Conservation (phyloP, 2,113 vertebrate genomes). For the Rafetus swinhoei region DNA sequence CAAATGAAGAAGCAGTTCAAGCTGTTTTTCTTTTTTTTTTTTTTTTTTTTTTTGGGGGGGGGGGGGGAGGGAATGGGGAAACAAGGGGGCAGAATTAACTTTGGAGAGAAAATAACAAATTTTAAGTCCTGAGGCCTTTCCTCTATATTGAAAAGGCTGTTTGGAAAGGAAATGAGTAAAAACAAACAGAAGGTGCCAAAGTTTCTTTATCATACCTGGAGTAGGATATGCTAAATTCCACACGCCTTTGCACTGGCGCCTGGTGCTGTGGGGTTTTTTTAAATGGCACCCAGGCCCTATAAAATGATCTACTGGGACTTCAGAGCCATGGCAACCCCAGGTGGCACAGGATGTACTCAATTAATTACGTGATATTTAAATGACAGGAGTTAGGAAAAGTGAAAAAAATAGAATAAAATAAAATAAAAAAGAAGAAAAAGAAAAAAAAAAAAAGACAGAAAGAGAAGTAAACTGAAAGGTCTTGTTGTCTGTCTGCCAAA, state of each 20-base stretch:
- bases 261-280: slow-evolving; percentile 42
- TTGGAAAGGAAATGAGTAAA: slow-evolving; percentile 84
- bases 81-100: slow-evolving; percentile 73
- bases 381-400: slow-evolving; percentile 84
- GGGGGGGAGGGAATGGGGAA: slow-evolving; percentile 55
- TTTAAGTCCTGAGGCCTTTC: slow-evolving; percentile 74
- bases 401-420: slow-evolving; percentile 73
- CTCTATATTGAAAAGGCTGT: slow-evolving; percentile 77
- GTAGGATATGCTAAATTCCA: slow-evolving; percentile 76
- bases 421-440: not conserved
- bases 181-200: slow-evolving; percentile 80
- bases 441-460: slow-evolving; percentile 21
- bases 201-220: slow-evolving; percentile 85
- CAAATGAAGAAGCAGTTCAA: slow-evolving; percentile 80
- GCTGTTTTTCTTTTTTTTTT: slow-evolving; percentile 61
- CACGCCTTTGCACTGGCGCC: slow-evolving; percentile 76
- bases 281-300: slow-evolving; percentile 79
- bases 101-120: slow-evolving; percentile 81
- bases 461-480: slow-evolving; percentile 85
- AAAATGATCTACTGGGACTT: slow-evolving; percentile 85
- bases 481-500: slow-evolving; percentile 88
- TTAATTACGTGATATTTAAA: slow-evolving; percentile 87
- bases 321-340: slow-evolving; percentile 81
- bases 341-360: slow-evolving; percentile 86
- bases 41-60: no score